Evolutionary conservation across 2,888 invertebrate genomes (phyloP), one percentile per base, ranked within the genome.

Genomic region (Lymantria monacha): DNA sequence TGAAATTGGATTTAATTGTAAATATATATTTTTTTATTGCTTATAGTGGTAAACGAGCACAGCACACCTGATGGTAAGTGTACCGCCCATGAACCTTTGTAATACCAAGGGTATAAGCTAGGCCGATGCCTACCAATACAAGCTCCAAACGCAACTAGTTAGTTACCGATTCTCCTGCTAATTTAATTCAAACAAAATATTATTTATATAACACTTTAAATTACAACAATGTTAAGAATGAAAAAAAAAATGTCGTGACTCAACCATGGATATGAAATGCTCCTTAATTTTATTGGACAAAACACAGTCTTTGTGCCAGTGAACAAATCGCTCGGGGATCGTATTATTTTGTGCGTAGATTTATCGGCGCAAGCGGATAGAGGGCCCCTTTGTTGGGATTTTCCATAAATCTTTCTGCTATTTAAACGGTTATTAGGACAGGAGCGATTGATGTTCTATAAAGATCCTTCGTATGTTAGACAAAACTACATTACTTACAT

Each of bases 391-490:
- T 87, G 86, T 88, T 83, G 85, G 87, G 83, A 66, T 85, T 84
- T 82, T 79, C 80, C 84, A 87, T 88, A 89, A 87, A 87, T 89
- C 87, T 84, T 79, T 78, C 76, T 78, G 79, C 84, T 85, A 85
- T 85, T 87, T 87, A 87, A 87, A 83, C 85, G 86, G 83, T 86
- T 89, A 88, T 88, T 87, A 87, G 85, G 85, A 83, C 80, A 76
- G 78, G 70, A 76, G 81, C 79, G 85, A 87, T 84, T 85, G 87
- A 87, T 86, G 82, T 81, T 76, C 81, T 69, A 63, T 63, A 73
- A 63, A 69, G 69, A 72, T 68, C 77, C 72, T 71, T 73, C 69
- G 71, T 69, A 70, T 70, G 73, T 68, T 65, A 58, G 63, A 65
- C 59, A 69, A 59, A 67, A 70, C 66, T 67, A 70, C 66, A 69